These are phyloP conservation scores for Andrena fulva DNA, from an alignment of 2,888 invertebrate species.

Conservation along the genomic window DNA sequence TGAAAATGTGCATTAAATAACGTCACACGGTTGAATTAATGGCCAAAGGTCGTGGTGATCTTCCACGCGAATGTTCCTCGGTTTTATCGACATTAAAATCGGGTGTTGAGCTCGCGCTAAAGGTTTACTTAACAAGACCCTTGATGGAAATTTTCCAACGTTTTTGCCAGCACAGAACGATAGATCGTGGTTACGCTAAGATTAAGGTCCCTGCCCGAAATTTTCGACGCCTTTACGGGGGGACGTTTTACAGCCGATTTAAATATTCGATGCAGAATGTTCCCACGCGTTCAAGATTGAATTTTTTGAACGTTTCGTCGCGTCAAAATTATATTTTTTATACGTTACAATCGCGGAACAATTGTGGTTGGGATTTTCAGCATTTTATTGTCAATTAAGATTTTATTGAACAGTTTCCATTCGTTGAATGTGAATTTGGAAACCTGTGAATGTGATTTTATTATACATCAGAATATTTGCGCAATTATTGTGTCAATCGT, in stretches of 20 bases:
- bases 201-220: constrained; percentile 25
- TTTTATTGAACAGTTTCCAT: background rate
- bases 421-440: background rate
- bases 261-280: constrained; percentile 13
- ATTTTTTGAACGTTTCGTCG: background rate
- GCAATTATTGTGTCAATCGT: too few relatives aligned
- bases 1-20: background rate
- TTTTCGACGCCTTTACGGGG: constrained; percentile 5
- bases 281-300: background rate
- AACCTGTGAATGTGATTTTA: too few relatives aligned
- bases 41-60: background rate
- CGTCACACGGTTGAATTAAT: constrained; percentile 18
- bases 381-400: background rate
- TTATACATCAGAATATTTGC: too few relatives aligned
- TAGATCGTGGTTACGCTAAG: constrained; percentile 17
- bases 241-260: constrained; percentile 26
- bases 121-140: background rate
- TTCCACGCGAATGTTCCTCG: constrained; percentile 22
- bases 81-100: constrained; percentile 27
- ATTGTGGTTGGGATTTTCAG: background rate
- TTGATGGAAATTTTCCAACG: constrained; percentile 27
- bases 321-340: background rate
- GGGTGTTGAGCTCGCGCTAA: constrained; percentile 6
- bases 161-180: constrained; percentile 25
- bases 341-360: background rate